phyloP scores from a whole-genome alignment of 2,888 invertebrate species.

The Rhagium mordax region DNA sequence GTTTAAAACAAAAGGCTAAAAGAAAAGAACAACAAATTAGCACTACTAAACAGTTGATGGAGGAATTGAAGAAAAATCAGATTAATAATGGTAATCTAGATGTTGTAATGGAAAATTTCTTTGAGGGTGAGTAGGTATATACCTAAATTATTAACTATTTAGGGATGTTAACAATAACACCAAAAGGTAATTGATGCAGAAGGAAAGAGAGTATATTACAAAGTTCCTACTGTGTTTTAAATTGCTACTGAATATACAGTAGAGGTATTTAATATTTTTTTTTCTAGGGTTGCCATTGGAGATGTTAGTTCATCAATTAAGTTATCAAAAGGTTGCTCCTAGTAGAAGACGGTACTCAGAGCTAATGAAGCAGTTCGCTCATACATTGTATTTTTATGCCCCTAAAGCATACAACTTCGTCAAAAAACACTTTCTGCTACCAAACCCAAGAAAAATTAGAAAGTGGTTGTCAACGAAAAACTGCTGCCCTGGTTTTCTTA shows the following conservation, averaged over 20 bases:
- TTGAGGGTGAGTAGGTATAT: background rate
- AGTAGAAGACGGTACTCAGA: slow-evolving; percentile 33
- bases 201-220: too few relatives aligned
- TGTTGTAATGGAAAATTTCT: background rate
- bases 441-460: slow-evolving; percentile 47
- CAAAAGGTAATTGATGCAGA: too few relatives aligned
- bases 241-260: too few relatives aligned
- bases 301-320: slow-evolving; percentile 7
- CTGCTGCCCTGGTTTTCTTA: slow-evolving; percentile 46
- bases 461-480: slow-evolving; percentile 45
- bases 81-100: background rate
- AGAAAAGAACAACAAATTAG: background rate
- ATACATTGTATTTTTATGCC: slow-evolving; percentile 45
- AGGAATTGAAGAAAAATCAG: background rate
- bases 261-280: too few relatives aligned
- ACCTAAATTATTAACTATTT: too few relatives aligned
- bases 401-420: slow-evolving; percentile 48
- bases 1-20: background rate
- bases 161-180: too few relatives aligned
- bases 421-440: slow-evolving; percentile 40
- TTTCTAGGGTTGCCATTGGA: slow-evolving; percentile 41
- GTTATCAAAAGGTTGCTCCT: background rate
- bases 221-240: too few relatives aligned
- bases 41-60: background rate
- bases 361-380: slow-evolving; percentile 46